Evolutionary conservation across 2,113 vertebrate species (phyloP).

Genomic region (Apteryx mantelli): DNA sequence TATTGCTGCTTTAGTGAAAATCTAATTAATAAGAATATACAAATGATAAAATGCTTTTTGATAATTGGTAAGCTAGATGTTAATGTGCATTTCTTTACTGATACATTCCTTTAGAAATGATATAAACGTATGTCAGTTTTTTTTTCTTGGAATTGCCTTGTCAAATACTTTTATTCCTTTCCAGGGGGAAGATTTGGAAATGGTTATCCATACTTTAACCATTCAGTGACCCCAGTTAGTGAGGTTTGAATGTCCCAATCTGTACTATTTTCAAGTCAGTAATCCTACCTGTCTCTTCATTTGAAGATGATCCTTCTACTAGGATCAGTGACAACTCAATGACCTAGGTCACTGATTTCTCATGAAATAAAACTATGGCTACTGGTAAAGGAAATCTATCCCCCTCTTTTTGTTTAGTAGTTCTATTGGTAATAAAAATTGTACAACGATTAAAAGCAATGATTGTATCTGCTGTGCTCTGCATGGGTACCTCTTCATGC

Average conservation of each 20-base stretch:
- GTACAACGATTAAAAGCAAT: slow-evolving; percentile 54
- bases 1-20: not conserved
- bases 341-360: slow-evolving; percentile 42
- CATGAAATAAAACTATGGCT: not conserved
- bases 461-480: slow-evolving; percentile 37
- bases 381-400: slow-evolving; percentile 17
- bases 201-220: not conserved
- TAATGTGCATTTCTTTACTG: not conserved
- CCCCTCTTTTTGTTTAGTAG: not conserved
- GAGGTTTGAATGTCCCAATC: not conserved
- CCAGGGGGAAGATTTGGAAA: not conserved
- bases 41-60: not conserved
- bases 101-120: not conserved
- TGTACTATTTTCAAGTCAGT: not conserved
- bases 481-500: slow-evolving; percentile 59
- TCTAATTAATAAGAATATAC: not conserved
- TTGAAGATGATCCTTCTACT: not conserved
- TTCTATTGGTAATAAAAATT: slow-evolving; percentile 46
- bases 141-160: not conserved
- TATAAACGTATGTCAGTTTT: not conserved
- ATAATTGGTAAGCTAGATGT: not conserved
- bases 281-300: not conserved
- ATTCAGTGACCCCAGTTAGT: not conserved
- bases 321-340: not conserved
- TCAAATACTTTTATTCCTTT: not conserved